Base-by-base conservation (phyloP, 2,888 invertebrate species). In the Julus scandinavius region DNA sequence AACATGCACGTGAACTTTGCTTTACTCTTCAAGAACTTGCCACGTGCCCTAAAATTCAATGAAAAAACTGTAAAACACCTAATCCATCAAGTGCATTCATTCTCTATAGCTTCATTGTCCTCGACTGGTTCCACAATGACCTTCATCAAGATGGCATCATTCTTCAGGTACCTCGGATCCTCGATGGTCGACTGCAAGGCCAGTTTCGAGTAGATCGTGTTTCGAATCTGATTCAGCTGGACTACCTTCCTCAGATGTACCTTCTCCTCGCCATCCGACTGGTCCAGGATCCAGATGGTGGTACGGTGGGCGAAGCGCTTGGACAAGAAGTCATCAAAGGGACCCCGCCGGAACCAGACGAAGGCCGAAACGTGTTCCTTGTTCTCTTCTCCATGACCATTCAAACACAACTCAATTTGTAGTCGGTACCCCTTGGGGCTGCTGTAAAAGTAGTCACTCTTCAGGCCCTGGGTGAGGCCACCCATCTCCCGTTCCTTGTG, bases 301-400 rank as follows among this genome's bases (percentile, higher is more conserved):
- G 49, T 49, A 13, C 49, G 4, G 15, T 85, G 85, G 3, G 17
- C 4, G 20, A 85, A 85, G 20, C 6, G 3, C 41, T 49, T 85
- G 17, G 85, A 2, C 49, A 85, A 11, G 49, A 85, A 85, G 41
- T 85, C 85, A 41, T 85, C 85, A 9, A 17, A 85, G 1, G 45
- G 85, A 1, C 85, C 85, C 3, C 85, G 9, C 41, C 85, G 41
- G 41, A 85, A 85, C 85, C 85, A 85, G 3, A 85, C 15, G 11
- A 72, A 72, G 20, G 72, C 72, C 9, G 72, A 72, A 2, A 72
- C 29, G 9, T 72, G 9, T n/a, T 72, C 17, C 20, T 85, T 29
- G 85, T 85, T 85, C 11, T 85, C 85, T 41, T 85, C 85, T 2
- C 85, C 85, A 85, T 85, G 20, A 2, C 85, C 85, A 41, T 85